phyloP scores from a whole-genome alignment of 2,113 vertebrate species.

The Rhinolophus ferrumequinum region DNA sequence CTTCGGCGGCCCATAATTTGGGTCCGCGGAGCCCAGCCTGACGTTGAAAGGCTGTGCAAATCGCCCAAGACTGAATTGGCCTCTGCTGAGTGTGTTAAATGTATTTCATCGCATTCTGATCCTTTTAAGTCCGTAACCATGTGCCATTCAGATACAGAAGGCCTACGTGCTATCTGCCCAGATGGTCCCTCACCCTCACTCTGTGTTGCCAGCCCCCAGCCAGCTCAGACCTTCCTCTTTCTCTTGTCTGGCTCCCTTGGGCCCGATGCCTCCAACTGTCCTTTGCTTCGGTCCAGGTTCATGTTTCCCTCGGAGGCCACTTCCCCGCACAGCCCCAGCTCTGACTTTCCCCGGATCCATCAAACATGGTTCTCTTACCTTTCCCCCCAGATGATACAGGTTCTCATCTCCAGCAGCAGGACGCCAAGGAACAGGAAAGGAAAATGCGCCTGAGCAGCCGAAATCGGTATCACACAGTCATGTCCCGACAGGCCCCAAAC shows the following conservation, averaged over 20 bases:
- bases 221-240: background rate
- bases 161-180: accelerated
- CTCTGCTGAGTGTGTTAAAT: background rate
- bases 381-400: too few species aligned
- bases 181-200: accelerated
- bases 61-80: background rate
- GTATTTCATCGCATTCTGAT: background rate
- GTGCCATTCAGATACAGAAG: background rate
- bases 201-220: accelerated
- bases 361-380: background rate
- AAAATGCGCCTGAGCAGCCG: background rate
- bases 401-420: background rate
- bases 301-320: too few species aligned
- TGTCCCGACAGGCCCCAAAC: background rate
- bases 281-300: background rate
- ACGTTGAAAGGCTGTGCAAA: background rate
- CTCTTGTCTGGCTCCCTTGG: background rate
- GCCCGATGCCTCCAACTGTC: background rate
- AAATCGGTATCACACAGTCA: background rate
- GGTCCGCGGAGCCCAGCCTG: accelerated
- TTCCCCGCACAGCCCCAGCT: background rate
- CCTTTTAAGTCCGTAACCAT: background rate
- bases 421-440: background rate
- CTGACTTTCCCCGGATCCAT: background rate
- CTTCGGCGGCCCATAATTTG: accelerated